Evolutionary conservation across 2,888 invertebrate species (phyloP).

Genomic region (Acheta domesticus): DNA sequence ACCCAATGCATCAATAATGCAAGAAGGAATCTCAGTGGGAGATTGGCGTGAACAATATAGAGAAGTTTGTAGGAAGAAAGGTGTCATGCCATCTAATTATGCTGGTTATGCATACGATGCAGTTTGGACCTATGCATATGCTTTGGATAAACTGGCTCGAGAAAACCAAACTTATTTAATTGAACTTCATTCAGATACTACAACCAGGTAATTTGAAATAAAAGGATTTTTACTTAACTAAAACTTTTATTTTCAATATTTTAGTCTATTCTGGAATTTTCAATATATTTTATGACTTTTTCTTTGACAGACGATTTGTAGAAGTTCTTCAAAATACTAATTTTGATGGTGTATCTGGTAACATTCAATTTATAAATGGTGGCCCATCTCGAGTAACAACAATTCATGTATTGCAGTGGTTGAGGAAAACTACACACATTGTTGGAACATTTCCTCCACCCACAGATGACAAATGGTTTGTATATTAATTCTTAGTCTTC

Average conservation of each 20-base stretch:
- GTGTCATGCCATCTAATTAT: constrained; percentile 56
- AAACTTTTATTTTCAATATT: background rate
- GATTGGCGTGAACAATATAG: constrained; percentile 58
- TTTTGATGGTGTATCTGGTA: constrained; percentile 65
- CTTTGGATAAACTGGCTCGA: constrained; percentile 61
- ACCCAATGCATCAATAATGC: constrained; percentile 57
- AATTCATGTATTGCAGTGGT: constrained; percentile 61
- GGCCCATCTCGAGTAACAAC: constrained; percentile 64
- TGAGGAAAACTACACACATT: constrained; percentile 49
- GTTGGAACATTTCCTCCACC: constrained; percentile 61
- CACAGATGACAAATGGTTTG: constrained; percentile 27
- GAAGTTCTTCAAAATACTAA: constrained; percentile 62
- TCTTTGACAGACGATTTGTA: constrained; percentile 55
- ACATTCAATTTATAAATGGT: constrained; percentile 45
- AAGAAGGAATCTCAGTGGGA: constrained; percentile 61
- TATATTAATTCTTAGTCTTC: background rate
- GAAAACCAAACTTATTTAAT: constrained; percentile 58
- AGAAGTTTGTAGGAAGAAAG: constrained; percentile 39
- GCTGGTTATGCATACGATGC: constrained; percentile 78
- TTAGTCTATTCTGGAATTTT: background rate
- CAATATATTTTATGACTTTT: background rate
- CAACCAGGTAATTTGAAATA: constrained; percentile 49
- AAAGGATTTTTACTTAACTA: background rate
- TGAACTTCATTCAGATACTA: constrained; percentile 54
- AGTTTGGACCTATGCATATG: constrained; percentile 74